Percentiles rank a stretch among this genome's conserved stretches.
Evolutionary conservation across 2,888 invertebrate species (phyloP).

Genomic region (Cryptocheilus praepositus): DNA sequence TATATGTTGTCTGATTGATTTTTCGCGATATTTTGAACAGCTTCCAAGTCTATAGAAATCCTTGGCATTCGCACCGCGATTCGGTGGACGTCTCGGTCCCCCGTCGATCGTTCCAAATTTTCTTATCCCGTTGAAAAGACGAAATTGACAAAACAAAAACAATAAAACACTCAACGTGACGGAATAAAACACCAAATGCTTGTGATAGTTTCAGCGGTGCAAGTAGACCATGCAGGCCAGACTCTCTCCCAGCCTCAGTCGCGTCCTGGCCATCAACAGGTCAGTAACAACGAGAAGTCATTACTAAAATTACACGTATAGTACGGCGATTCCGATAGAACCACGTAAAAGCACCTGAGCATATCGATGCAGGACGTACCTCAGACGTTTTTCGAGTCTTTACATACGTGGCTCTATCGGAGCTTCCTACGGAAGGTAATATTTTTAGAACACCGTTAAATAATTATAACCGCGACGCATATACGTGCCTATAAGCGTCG

Average conservation of each 20-base stretch:
- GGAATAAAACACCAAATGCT: conserved; percentile 71
- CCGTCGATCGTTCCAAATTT: conserved; percentile 11
- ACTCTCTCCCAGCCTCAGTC: conserved; percentile 74
- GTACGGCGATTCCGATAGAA: conserved; percentile 43
- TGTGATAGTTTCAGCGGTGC: conserved; percentile 74
- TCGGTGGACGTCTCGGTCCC: background rate
- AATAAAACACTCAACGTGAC: conserved; percentile 49
- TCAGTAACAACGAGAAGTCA: conserved; percentile 71
- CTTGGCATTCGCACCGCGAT: conserved; percentile 36
- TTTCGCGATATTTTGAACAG: conserved; percentile 35
- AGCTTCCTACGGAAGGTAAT: background rate
- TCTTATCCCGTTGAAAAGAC: conserved; percentile 22
- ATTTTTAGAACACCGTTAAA: too few species aligned
- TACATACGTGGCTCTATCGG: conserved; percentile 26
- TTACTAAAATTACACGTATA: conserved; percentile 49
- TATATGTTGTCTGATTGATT: background rate
- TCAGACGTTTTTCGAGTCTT: conserved; percentile 16
- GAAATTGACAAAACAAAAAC: conserved; percentile 19
- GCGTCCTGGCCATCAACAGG: conserved; percentile 74
- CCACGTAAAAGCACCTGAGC: conserved; percentile 31
- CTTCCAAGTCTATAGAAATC: conserved; percentile 60
- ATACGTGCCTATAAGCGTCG: too few species aligned
- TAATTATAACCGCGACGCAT: too few species aligned
- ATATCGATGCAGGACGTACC: conserved; percentile 2
- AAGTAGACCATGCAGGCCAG: conserved; percentile 74